phyloP scores from a whole-genome alignment of 1,140 invertebrate genomes.

The Chrysopa pallens region DNA sequence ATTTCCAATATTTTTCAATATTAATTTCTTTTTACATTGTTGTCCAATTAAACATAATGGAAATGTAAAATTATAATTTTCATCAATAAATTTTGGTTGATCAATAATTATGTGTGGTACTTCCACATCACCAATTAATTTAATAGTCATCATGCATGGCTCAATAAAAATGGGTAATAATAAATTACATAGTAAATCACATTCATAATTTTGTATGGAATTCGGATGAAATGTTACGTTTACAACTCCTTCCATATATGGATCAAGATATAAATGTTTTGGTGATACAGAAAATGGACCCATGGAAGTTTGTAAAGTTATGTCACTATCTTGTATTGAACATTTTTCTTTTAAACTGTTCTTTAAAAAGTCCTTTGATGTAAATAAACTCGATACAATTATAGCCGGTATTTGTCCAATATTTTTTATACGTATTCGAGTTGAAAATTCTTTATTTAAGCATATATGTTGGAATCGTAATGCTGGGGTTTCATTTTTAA shows the following conservation, averaged over 20 bases:
- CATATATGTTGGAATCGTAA: conserved; percentile 11
- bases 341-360: too few relatives aligned
- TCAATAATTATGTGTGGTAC: conserved; percentile 10
- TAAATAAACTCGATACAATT: conserved; percentile 6
- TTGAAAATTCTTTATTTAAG: conserved; percentile 8
- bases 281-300: conserved; percentile 10
- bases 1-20: conserved; percentile 10
- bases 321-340: too few relatives aligned
- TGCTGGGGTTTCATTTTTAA: conserved; percentile 5
- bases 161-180: not conserved
- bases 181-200: not conserved
- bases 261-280: conserved; percentile 6
- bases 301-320: too few relatives aligned
- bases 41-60: conserved; percentile 7
- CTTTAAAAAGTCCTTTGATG: not conserved
- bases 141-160: not conserved
- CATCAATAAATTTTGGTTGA: conserved; percentile 4
- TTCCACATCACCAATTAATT: conserved; percentile 8
- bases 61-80: conserved; percentile 5
- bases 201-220: conserved; percentile 4
- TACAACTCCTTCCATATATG: conserved; percentile 6
- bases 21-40: not conserved
- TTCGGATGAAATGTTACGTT: conserved; percentile 12
- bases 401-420: conserved; percentile 9
- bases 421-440: conserved; percentile 12